Evolutionary conservation across 2,113 vertebrate genomes (phyloP).

Genomic region (Mormoops blainvillei): DNA sequence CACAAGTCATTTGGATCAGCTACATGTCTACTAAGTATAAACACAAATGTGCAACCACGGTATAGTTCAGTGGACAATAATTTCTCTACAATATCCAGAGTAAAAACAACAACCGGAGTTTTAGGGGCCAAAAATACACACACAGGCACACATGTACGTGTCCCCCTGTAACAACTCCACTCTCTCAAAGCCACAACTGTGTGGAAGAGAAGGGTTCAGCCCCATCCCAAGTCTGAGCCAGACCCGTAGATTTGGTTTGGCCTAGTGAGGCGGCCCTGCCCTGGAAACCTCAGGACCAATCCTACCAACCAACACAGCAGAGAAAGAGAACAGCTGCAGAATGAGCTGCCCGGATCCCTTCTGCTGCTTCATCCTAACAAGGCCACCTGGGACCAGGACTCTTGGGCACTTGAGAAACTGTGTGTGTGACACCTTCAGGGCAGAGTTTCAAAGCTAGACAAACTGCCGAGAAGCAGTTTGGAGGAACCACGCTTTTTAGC

Average conservation of each 20-base stretch:
- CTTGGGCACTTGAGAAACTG: not conserved
- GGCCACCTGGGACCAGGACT: not conserved
- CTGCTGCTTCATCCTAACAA: constrained; percentile 20
- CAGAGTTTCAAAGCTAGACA: not conserved
- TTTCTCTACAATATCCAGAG: not conserved
- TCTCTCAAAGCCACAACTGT: not conserved
- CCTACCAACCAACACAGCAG: not conserved
- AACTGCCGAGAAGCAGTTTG: not conserved
- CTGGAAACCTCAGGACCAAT: not conserved
- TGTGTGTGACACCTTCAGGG: not conserved
- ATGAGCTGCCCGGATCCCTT: not conserved
- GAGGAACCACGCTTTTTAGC: not conserved
- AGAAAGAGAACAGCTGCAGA: not conserved
- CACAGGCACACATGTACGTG: not conserved
- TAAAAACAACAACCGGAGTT: not conserved
- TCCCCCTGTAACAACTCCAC: not conserved
- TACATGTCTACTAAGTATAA: not conserved
- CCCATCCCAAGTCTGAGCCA: not conserved
- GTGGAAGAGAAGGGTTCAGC: not conserved
- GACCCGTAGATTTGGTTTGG: not conserved
- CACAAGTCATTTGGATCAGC: not conserved
- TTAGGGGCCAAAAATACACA: not conserved
- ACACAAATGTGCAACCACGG: not conserved
- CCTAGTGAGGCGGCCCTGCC: not conserved
- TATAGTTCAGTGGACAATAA: not conserved